Percentiles rank a stretch among this genome's conserved stretches.
phyloP scores from a whole-genome alignment of 2,888 invertebrate species.

The Liodrosophila aerea region DNA sequence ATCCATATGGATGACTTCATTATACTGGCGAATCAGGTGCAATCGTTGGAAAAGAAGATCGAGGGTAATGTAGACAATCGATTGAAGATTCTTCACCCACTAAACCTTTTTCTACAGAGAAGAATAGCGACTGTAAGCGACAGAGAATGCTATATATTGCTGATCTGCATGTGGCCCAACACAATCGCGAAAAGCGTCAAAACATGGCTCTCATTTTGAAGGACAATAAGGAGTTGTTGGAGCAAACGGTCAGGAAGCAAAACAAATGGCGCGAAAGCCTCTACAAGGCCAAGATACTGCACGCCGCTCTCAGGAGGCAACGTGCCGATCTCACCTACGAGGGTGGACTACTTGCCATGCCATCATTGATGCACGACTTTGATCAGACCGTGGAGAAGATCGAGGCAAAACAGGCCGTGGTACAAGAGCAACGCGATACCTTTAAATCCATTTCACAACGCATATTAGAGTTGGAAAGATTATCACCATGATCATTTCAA shows the following conservation, averaged over 20 bases:
- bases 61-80: constrained; percentile 65
- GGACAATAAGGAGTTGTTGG: constrained; percentile 6
- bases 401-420: constrained; percentile 7
- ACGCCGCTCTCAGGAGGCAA: constrained; percentile 48
- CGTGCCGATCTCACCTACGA: constrained; percentile 61
- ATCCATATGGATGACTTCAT: constrained; percentile 72
- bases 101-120: constrained; percentile 61
- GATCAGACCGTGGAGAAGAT: constrained; percentile 63
- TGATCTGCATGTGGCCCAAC: constrained; percentile 70
- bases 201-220: constrained; percentile 44
- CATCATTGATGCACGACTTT: constrained; percentile 73
- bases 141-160: constrained; percentile 59
- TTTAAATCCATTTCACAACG: too few relatives aligned
- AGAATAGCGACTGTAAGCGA: constrained; percentile 68
- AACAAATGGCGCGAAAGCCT: constrained; percentile 48
- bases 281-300: constrained; percentile 60
- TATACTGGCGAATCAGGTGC: constrained; percentile 70
- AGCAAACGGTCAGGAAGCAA: constrained; percentile 7
- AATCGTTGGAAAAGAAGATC: constrained; percentile 74
- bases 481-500: too few relatives aligned
- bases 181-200: constrained; percentile 72
- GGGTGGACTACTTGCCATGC: constrained; percentile 77
- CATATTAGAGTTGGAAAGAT: background rate
- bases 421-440: constrained; percentile 3
- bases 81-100: background rate